These are phyloP conservation scores for Dasypogon diadema DNA, from an alignment of 2,888 invertebrate species.

Conservation along the genomic window DNA sequence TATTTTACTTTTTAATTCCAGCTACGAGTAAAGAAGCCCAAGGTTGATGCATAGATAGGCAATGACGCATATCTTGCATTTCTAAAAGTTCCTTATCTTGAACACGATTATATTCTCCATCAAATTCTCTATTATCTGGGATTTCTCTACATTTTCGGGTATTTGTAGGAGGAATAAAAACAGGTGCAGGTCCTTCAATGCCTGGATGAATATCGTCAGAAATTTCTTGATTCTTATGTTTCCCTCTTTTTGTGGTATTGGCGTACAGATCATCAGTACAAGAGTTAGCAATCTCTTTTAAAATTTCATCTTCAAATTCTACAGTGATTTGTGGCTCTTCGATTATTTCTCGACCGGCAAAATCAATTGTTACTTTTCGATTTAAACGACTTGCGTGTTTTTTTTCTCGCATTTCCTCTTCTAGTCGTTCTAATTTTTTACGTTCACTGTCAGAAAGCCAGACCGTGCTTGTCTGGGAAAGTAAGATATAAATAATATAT, in stretches of 20 bases:
- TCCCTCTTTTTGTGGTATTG: slow-evolving; percentile 60
- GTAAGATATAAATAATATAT: no score
- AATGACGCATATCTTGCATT: slow-evolving; percentile 88
- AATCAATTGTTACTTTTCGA: slow-evolving; percentile 82
- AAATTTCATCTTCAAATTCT: slow-evolving; percentile 66
- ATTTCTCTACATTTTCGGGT: background rate
- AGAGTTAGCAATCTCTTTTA: slow-evolving; percentile 67
- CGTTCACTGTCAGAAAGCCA: slow-evolving; percentile 84
- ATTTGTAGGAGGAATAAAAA: slow-evolving; percentile 36
- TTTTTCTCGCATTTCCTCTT: slow-evolving; percentile 76
- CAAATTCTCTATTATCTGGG: slow-evolving; percentile 56
- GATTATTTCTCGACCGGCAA: slow-evolving; percentile 74
- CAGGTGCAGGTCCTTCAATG: slow-evolving; percentile 60
- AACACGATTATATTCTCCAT: slow-evolving; percentile 70
- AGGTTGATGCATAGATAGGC: slow-evolving; percentile 96
- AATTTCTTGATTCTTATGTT: slow-evolving; percentile 53
- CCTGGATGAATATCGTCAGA: slow-evolving; percentile 58
- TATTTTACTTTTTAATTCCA: slow-evolving; percentile 91
- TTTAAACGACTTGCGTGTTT: slow-evolving; percentile 77
- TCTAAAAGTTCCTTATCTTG: slow-evolving; percentile 84
- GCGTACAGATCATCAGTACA: slow-evolving; percentile 54
- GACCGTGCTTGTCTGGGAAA: slow-evolving; percentile 74
- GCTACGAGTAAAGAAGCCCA: slow-evolving; percentile 91
- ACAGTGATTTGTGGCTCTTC: slow-evolving; percentile 68
- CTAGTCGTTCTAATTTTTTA: slow-evolving; percentile 75